Base-by-base conservation (phyloP, 2,888 invertebrate genomes). In the Melinaea marsaeus region DNA sequence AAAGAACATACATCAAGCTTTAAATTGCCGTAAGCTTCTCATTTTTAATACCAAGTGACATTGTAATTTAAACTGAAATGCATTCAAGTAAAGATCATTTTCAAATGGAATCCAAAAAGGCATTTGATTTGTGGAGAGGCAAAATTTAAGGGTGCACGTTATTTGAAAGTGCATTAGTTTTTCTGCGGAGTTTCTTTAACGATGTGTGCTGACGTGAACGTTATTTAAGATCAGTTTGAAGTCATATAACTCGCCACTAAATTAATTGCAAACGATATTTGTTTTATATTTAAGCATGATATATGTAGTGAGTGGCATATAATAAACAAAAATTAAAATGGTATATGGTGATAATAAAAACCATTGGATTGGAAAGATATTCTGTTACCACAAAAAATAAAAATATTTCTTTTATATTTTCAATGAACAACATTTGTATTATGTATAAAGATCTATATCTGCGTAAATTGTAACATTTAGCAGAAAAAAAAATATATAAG, bases 101-200 rank as follows among this genome's bases (percentile, higher is more conserved):
- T 66, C 32, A 22, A 37, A 34, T 46, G 34, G 57, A 58, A 32
- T 47, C 4, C 35, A 58, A 37, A 37, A 58, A 62, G 60, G 55
- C 56, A 48, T 61, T 67, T 65, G 61, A 67, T 61, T 59, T 60
- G 63, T 65, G 64, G 68, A 66, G 68, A 65, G 66, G 63, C 62
- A 65, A 68, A 66, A 68, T 69, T 63, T 62, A 69, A 69, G 67
- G 65, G 63, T 54, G 58, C 35, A 58, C 61, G 70, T 69, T 69
- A 62, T 66, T 71, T 70, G 32, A 68, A 68, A 70, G 70, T 72
- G 69, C 71, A 69, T 70, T 70, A 70, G 69, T 69, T 72, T 71
- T 69, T 68, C 68, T 67, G 64, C 69, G 68, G 66, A 69, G 68
- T 66, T 69, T 65, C 46, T 63, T 70, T 68, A 65, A 70, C 70